Percentiles rank a stretch among this genome's conserved stretches.
phyloP scores from a whole-genome alignment of 2,113 vertebrate species.

The Cyprinodon variegatus region DNA sequence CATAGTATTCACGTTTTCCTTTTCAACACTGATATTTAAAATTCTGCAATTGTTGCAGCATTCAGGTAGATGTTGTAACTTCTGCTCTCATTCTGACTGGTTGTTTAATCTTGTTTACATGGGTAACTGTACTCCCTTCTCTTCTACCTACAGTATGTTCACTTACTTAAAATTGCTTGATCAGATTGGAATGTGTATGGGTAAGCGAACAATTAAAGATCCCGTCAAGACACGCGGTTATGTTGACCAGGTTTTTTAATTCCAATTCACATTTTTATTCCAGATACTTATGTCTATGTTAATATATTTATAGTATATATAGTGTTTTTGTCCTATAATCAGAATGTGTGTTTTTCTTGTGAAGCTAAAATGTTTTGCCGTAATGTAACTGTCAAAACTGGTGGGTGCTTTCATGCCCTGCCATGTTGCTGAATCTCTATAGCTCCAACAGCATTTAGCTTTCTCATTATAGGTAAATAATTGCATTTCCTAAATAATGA shows the following conservation, averaged over 20 bases:
- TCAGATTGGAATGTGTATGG: background rate
- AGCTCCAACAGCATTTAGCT: background rate
- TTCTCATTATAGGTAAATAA: background rate
- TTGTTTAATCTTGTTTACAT: background rate
- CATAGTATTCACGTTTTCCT: background rate
- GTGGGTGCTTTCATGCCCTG: background rate
- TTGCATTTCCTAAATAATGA: too few species aligned
- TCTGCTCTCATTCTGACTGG: background rate
- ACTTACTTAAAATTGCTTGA: background rate
- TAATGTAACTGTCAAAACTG: background rate
- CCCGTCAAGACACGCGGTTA: too few species aligned
- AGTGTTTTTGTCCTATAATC: background rate
- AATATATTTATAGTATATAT: too few species aligned
- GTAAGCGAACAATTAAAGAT: too few species aligned
- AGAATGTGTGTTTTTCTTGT: background rate
- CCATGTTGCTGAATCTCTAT: background rate
- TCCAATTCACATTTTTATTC: too few species aligned
- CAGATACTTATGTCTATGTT: too few species aligned
- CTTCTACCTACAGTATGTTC: background rate
- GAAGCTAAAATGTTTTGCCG: background rate
- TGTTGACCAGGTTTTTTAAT: too few species aligned
- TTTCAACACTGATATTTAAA: background rate
- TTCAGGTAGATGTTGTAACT: background rate
- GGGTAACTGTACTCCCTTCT: background rate
- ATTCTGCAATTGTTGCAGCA: background rate